phyloP scores from a whole-genome alignment of 2,113 vertebrate genomes.

The Thamnophis sirtalis region DNA sequence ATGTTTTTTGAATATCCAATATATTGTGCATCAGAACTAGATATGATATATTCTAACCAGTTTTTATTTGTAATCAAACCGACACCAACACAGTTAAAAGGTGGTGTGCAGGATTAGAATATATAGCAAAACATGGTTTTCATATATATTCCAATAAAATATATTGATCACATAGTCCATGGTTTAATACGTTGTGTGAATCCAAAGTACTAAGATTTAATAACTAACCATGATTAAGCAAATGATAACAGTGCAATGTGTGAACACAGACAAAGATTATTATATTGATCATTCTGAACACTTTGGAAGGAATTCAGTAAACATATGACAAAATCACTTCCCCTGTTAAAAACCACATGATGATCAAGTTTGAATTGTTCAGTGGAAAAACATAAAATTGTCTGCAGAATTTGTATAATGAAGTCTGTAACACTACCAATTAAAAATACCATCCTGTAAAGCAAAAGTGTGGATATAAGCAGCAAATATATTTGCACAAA shows the following conservation, averaged over 20 bases:
- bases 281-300: background rate
- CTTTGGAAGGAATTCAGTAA: background rate
- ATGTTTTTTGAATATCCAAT: background rate
- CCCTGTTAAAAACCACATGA: background rate
- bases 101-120: background rate
- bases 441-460: background rate
- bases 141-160: background rate
- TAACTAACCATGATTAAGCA: background rate
- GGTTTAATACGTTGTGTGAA: background rate
- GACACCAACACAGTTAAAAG: background rate
- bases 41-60: background rate
- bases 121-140: background rate
- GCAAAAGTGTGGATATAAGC: constrained; percentile 38
- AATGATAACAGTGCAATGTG: background rate
- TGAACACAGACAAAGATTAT: background rate
- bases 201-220: background rate
- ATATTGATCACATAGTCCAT: background rate
- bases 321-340: background rate
- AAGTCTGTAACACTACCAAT: background rate
- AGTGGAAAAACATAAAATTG: background rate
- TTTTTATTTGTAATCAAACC: background rate
- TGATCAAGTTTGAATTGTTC: constrained; percentile 23
- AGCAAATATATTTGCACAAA: constrained; percentile 35
- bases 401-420: background rate
- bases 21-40: background rate